phyloP scores from a whole-genome alignment of 2,888 invertebrate genomes.

The Drosophila atripex region DNA sequence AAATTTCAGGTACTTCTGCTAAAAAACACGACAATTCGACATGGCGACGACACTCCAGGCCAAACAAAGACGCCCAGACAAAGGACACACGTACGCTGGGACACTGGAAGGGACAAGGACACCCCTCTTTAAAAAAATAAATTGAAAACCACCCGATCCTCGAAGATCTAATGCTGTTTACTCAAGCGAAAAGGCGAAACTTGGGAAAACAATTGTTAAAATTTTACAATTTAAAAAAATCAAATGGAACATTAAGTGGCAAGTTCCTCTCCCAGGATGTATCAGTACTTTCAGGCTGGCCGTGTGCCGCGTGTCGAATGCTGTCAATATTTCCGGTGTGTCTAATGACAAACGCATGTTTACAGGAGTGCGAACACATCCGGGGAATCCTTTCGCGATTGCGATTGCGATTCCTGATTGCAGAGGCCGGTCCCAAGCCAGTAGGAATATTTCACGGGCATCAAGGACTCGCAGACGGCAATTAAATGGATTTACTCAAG shows the following conservation, averaged over 20 bases:
- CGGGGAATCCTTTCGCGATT: conserved; percentile 35
- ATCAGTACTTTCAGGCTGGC: conserved; percentile 18
- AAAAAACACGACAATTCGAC: conserved; percentile 58
- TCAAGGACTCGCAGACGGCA: conserved; percentile 58
- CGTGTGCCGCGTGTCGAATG: conserved; percentile 74
- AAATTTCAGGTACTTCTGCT: conserved; percentile 67
- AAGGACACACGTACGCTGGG: conserved; percentile 65
- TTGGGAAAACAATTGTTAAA: conserved; percentile 40
- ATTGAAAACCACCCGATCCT: conserved; percentile 50
- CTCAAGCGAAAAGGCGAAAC: conserved; percentile 68
- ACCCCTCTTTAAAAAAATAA: conserved; percentile 57
- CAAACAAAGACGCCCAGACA: conserved; percentile 71
- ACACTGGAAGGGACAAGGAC: conserved; percentile 35
- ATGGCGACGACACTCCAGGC: conserved; percentile 71
- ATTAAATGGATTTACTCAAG: conserved; percentile 79
- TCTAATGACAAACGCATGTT: conserved; percentile 80
- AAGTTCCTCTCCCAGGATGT: conserved; percentile 34
- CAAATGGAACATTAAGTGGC: conserved; percentile 73
- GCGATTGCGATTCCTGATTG: conserved; percentile 40
- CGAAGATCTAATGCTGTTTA: conserved; percentile 52
- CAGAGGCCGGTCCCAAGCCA: conserved; percentile 53
- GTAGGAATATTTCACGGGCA: conserved; percentile 63
- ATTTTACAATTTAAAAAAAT: conserved; percentile 70
- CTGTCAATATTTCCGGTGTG: conserved; percentile 77
- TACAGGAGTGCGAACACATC: conserved; percentile 78